Evolutionary conservation across 2,888 invertebrate species (phyloP).

Genomic region (Petrolisthes manimaculis): DNA sequence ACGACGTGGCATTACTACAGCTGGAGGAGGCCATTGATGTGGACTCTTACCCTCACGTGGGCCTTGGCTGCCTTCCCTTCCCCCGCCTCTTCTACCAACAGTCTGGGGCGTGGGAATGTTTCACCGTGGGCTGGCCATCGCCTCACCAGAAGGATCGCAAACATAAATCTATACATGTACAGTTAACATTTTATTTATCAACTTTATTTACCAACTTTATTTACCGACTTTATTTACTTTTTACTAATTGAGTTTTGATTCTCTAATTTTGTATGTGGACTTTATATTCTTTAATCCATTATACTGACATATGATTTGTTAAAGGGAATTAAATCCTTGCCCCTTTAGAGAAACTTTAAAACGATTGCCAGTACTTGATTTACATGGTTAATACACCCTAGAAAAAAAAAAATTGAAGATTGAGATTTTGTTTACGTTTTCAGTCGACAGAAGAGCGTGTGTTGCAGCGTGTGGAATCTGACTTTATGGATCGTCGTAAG

Average conservation of each 20-base stretch:
- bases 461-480: slow-evolving; percentile 40
- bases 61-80: slow-evolving; percentile 50
- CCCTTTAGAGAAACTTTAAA: no score
- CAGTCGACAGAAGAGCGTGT: background rate
- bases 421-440: background rate
- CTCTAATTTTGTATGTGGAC: background rate
- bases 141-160: background rate
- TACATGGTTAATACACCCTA: no score
- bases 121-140: slow-evolving; percentile 51
- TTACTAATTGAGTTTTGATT: background rate
- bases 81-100: slow-evolving; percentile 40
- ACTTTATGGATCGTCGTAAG: slow-evolving; percentile 13
- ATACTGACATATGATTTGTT: no score
- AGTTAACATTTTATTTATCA: background rate
- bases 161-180: background rate
- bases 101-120: slow-evolving; percentile 52
- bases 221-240: background rate
- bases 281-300: background rate
- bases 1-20: slow-evolving; percentile 52
- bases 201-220: background rate
- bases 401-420: background rate
- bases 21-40: slow-evolving; percentile 32
- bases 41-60: slow-evolving; percentile 45
- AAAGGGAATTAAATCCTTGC: no score
- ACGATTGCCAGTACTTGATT: no score